A percentile compares a stretch with the other conserved stretches of the same genome.
phyloP scores from a whole-genome alignment of 1,140 invertebrate genomes.

The Microplitis demolitor region DNA sequence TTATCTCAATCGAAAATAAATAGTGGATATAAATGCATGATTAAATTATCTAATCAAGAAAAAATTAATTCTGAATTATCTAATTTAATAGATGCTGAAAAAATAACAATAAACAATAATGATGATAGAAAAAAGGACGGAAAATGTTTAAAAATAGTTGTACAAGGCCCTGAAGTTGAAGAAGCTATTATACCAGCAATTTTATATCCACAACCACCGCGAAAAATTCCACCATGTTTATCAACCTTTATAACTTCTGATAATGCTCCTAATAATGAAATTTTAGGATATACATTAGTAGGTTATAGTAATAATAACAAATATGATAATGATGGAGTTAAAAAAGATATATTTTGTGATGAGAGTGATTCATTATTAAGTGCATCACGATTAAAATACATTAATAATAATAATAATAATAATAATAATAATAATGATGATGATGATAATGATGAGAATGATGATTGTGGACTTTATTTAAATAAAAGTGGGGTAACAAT shows the following conservation, averaged over 20 bases:
- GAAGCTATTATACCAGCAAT: slow-evolving; percentile 67
- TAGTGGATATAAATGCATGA: background rate
- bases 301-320: slow-evolving; percentile 56
- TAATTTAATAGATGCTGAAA: background rate
- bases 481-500: slow-evolving; percentile 1
- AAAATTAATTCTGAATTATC: background rate
- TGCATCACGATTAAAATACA: slow-evolving; percentile 64
- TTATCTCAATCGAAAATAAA: background rate
- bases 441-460: slow-evolving; percentile 35
- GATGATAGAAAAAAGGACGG: background rate
- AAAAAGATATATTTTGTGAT: slow-evolving; percentile 71
- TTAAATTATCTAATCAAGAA: background rate
- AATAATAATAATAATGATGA: slow-evolving; percentile 38
- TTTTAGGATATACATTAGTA: slow-evolving; percentile 46
- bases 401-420: slow-evolving; percentile 34
- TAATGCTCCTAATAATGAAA: slow-evolving; percentile 30
- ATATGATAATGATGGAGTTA: slow-evolving; percentile 62
- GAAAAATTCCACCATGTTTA: slow-evolving; percentile 54
- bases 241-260: slow-evolving; percentile 47
- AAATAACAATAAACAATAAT: background rate
- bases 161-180: slow-evolving; percentile 60
- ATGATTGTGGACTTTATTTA: slow-evolving; percentile 20
- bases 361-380: slow-evolving; percentile 74
- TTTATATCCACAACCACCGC: slow-evolving; percentile 68
- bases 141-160: slow-evolving; percentile 58